Base-by-base conservation (phyloP, 2,113 vertebrate genomes). In the Neofelis nebulosa region DNA sequence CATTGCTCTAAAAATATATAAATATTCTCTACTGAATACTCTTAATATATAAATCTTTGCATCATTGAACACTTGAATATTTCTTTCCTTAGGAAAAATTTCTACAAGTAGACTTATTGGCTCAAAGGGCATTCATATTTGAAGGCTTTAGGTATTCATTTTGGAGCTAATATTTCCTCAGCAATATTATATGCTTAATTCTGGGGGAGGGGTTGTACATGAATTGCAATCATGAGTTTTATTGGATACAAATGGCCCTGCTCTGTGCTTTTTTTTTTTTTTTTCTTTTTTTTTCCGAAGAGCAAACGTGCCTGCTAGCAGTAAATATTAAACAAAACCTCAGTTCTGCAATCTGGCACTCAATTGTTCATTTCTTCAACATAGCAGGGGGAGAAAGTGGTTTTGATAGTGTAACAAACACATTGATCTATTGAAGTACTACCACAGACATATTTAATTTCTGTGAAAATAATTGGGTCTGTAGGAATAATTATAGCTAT, bases 381-480 rank as follows among this genome's bases (percentile, higher is more conserved):
- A 92, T 76, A 87, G 52, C 92, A 97, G 69, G 50, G 23, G 7
- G 18, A 25, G 33, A 91, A 89, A 61, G 66, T 83, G 78, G 11
- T 83, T 97, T 92, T 94, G 88, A 89, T 85, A 96, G 79, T 90
- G 65, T 94, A 94, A 41, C 88, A 96, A 93, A 96, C 80, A 96
- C 57, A 93, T 63, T 61, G 92, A 96, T 95, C 78, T 95, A 98
- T 33, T 94, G 87, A 95, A 97, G 66, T 95, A 85, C 74, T 78
- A 92, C 80, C 76, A 71, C n/a, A 97, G 96, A 95, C 65, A 92
- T 96, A 94, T 94, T 98, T 98, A 96, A 97, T 96, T 96, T 98
- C 97, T 96, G 81, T 83, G 93, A 88, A 97, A 96, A 97, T 97
- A 95, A 96, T 73, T 84, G 95, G 95, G 79, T 94, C 87, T 97